Conservation (phyloP, 2,797 vertebrate species). For the Parauchenoglanis ngamensis region DNA sequence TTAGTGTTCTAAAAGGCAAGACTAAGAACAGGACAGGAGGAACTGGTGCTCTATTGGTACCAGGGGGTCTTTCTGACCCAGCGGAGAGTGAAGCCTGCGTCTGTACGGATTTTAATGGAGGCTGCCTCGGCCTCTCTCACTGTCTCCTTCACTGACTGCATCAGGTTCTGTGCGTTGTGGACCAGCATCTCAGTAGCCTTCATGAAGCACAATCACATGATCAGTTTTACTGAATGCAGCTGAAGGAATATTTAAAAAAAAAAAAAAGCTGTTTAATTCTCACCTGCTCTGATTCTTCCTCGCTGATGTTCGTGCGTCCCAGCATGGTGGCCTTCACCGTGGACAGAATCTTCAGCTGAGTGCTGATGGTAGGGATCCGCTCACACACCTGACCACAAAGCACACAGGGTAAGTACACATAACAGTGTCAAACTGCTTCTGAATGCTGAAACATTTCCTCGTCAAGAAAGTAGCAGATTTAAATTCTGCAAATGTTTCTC, state of each 20-base stretch:
- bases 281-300: constrained; percentile 98
- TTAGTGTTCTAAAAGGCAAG: constrained; percentile 36
- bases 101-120: constrained; percentile 98
- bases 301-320: constrained; percentile 97
- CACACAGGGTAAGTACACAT: background rate
- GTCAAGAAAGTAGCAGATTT: no score
- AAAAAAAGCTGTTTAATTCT: background rate
- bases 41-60: constrained; percentile 85
- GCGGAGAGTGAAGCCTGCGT: constrained; percentile 93
- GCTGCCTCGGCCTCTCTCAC: constrained; percentile 98
- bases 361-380: constrained; percentile 97
- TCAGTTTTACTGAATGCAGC: background rate
- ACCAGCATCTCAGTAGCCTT: constrained; percentile 99
- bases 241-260: background rate
- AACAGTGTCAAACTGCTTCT: background rate
- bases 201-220: constrained; percentile 41
- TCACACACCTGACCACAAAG: constrained; percentile 87
- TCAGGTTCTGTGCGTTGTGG: constrained; percentile 98
- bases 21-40: constrained; percentile 9
- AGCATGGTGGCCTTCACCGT: constrained; percentile 99
- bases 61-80: constrained; percentile 99
- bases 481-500: background rate
- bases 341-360: constrained; percentile 97
- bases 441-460: background rate
- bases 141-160: constrained; percentile 99